These are phyloP conservation scores for Poeciliopsis infans DNA, from an alignment of 2,797 vertebrate genomes.

Conservation along the genomic window DNA sequence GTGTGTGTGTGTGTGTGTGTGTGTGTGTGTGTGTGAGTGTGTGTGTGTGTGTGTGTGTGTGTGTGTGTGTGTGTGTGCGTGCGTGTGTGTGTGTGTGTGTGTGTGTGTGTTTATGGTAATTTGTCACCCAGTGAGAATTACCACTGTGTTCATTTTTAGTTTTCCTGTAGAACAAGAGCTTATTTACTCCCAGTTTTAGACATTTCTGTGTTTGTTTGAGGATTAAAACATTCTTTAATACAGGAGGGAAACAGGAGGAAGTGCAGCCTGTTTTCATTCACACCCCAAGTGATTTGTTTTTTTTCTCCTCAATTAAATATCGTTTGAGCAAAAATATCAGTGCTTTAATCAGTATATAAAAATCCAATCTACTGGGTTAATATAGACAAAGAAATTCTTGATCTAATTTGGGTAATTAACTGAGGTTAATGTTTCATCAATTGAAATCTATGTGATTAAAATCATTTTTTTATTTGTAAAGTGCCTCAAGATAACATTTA, in stretches of 20 bases:
- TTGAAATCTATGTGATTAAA: no score
- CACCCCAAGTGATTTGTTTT: not conserved
- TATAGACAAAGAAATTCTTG: no score
- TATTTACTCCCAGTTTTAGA: not conserved
- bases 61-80: not conserved
- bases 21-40: no score
- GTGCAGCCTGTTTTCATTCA: not conserved
- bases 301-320: not conserved
- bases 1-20: no score
- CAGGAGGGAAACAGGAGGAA: not conserved
- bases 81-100: not conserved
- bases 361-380: no score
- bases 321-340: not conserved
- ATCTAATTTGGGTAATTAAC: no score
- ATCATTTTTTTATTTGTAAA: no score
- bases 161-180: conserved; percentile 5
- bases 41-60: no score
- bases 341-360: not conserved
- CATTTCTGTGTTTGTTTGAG: not conserved
- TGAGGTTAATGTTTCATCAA: no score
- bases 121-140: conserved; percentile 15
- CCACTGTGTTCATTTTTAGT: conserved; percentile 12
- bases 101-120: conserved; percentile 12
- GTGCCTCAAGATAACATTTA: no score
- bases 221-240: not conserved